Evolutionary conservation across 2,113 vertebrate genomes (phyloP).

Genomic region (Tursiops truncatus): DNA sequence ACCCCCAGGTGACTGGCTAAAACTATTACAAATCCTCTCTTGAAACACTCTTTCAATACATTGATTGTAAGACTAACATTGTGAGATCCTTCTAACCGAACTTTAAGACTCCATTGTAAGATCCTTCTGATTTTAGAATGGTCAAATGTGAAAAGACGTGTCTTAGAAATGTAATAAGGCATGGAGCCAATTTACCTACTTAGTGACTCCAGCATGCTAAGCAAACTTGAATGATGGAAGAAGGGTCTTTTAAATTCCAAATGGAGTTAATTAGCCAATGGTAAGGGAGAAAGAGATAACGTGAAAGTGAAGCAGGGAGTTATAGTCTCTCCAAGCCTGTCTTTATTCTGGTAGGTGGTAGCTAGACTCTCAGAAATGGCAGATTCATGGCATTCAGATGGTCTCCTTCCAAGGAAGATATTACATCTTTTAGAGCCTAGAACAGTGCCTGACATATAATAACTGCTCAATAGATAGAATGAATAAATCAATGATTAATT

Average conservation of each 20-base stretch:
- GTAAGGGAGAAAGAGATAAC: background rate
- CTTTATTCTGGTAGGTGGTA: background rate
- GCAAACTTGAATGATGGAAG: background rate
- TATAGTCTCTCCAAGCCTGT: background rate
- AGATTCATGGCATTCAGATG: background rate
- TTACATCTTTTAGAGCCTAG: background rate
- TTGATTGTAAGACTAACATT: background rate
- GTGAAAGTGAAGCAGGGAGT: background rate
- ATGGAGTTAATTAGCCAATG: background rate
- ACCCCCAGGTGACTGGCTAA: background rate
- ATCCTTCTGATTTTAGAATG: background rate
- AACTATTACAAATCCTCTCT: background rate
- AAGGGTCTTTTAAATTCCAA: background rate
- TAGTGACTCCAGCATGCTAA: background rate
- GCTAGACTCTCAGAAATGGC: background rate
- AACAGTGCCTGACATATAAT: background rate
- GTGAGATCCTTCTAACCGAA: background rate
- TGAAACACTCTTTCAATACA: background rate
- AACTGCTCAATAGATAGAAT: background rate
- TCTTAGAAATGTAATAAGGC: background rate
- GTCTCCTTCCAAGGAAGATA: background rate
- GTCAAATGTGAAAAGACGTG: background rate
- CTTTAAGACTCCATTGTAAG: background rate
- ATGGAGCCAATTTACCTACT: background rate
- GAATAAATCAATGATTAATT: background rate